Evolutionary conservation across 2,888 invertebrate species (phyloP), one percentile per base, ranked within the genome.

Genomic region (Melieria picta): DNA sequence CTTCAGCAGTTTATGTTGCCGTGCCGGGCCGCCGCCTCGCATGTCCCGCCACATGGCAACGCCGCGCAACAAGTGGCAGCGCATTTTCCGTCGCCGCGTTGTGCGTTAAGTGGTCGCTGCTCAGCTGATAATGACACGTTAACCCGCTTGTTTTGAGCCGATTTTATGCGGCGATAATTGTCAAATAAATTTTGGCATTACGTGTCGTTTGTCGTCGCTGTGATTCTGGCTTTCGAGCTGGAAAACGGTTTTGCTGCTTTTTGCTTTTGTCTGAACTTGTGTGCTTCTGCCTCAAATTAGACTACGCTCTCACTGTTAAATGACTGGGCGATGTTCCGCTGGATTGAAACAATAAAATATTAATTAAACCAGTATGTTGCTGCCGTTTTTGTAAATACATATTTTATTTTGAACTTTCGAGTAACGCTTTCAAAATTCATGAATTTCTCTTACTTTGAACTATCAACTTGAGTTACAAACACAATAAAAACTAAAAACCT

Each of bases 101-200:
- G 9, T 30, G 7, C 45, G n/a, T 66, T 48, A 56, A 47, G 64
- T 64, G 72, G 48, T 62, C 55, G 62, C 46, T 42, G 30, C 47
- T 62, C 74, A 74, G 69, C 69, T 72, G 69, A 69, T 74, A 74
- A 72, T 72, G 66, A 66, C 69, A 64, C 42, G 72, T 69, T 74
- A 74, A 74, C 69, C 69, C 65, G 72, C 70, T 67, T 68, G 67
- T 68, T 72, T 74, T 67, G 57, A 50, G 57, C n/a, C 62, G 57
- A 67, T 67, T 74, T 74, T 70, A 72, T 55, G 48, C 5, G 42
- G 56, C 69, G 68, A 63, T 74, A 69, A 72, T 61, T 72, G 69
- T 56, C 65, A 71, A 68, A 64, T 67, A 63, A 67, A 58, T 67
- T 66, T 60, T n/a, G n/a, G 30, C 13, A 47, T 56, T 61, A 43